Conservation (phyloP, 2,888 invertebrate genomes). For the Brachylomia viminalis region DNA sequence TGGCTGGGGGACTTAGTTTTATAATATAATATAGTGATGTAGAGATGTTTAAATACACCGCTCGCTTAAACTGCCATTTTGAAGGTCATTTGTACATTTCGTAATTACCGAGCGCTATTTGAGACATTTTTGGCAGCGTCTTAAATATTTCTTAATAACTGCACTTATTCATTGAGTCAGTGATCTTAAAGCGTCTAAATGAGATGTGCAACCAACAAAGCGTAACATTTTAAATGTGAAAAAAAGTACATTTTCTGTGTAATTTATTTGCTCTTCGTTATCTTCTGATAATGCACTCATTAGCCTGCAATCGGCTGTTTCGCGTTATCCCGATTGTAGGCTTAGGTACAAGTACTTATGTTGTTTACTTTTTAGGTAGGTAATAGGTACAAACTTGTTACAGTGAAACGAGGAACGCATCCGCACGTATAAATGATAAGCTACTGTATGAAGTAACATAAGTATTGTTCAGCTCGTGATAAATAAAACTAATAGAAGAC, state of each 20-base stretch:
- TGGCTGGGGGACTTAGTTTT: too few relatives aligned
- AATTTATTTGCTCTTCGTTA: conserved; percentile 37
- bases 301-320: too few relatives aligned
- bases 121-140: conserved; percentile 26
- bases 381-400: conserved; percentile 1
- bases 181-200: conserved; percentile 26
- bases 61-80: neutral
- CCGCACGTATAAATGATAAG: conserved; percentile 25
- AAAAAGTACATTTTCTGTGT: conserved; percentile 5
- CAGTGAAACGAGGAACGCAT: neutral
- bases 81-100: conserved; percentile 36
- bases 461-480: conserved; percentile 11
- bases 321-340: too few relatives aligned
- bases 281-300: conserved; percentile 51
- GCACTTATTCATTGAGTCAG: neutral
- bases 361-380: conserved; percentile 8
- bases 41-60: conserved; percentile 9
- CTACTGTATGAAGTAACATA: neutral
- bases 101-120: conserved; percentile 17
- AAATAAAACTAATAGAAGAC: neutral
- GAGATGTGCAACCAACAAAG: conserved; percentile 34
- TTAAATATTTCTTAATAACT: conserved; percentile 32
- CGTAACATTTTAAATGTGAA: conserved; percentile 29
- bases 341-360: conserved; percentile 10
- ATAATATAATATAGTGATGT: too few relatives aligned